phyloP scores from a whole-genome alignment of 2,113 vertebrate genomes.

The Bungarus multicinctus region DNA sequence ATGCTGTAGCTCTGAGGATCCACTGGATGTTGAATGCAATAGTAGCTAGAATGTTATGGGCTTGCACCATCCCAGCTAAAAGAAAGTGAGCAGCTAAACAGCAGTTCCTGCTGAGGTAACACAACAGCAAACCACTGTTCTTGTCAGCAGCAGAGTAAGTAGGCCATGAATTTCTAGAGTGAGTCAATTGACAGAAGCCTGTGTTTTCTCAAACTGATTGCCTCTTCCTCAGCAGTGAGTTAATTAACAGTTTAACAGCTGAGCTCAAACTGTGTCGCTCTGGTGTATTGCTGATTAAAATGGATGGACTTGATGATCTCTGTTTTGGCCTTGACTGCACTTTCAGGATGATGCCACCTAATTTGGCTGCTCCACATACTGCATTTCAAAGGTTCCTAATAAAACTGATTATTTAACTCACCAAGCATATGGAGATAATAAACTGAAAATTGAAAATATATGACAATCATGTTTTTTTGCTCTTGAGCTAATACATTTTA shows the following conservation, averaged over 20 bases:
- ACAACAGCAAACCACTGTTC: neutral
- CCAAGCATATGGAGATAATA: neutral
- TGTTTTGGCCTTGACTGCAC: conserved; percentile 2
- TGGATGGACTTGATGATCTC: conserved; percentile 5
- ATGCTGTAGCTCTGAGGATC: neutral
- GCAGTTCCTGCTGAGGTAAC: neutral
- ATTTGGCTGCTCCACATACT: neutral
- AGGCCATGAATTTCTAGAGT: conserved; percentile 1
- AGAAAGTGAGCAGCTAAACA: neutral
- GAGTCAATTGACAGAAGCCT: neutral
- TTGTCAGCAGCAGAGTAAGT: neutral
- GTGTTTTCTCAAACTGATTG: neutral
- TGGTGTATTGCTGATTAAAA: conserved; percentile 14
- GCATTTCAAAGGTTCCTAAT: conserved; percentile 10
- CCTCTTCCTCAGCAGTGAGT: conserved; percentile 18
- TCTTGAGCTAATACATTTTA: neutral
- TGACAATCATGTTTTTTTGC: conserved; percentile 13
- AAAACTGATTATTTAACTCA: neutral
- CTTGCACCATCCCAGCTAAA: neutral
- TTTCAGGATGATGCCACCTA: neutral
- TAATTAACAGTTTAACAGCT: conserved; percentile 3
- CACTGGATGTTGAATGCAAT: neutral
- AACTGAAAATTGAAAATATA: conserved; percentile 13
- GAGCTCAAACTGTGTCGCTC: neutral
- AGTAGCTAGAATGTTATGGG: neutral